phyloP scores from a whole-genome alignment of 1,140 invertebrate species.

The Lordiphosa stackelbergi region DNA sequence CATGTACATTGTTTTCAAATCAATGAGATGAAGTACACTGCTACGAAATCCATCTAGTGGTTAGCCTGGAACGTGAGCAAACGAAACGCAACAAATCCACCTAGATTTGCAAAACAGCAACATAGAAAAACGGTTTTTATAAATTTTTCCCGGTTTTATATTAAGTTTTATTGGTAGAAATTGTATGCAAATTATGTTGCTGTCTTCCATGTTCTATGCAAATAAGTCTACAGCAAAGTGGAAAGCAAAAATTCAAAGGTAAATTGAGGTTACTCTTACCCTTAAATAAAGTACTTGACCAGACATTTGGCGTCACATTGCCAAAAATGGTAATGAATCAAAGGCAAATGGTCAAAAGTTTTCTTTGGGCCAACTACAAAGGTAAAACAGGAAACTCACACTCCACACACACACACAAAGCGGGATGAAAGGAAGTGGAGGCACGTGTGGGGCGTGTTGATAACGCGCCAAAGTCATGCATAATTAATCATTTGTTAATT shows the following conservation, averaged over 20 bases:
- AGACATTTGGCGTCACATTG: constrained; percentile 29
- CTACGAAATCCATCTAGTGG: too few species aligned
- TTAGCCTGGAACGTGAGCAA: too few species aligned
- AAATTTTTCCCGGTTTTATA: too few species aligned
- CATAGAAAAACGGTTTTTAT: too few species aligned
- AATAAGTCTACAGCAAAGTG: constrained; percentile 63
- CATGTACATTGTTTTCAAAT: too few species aligned
- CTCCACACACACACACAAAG: constrained; percentile 2
- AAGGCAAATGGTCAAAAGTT: constrained; percentile 57
- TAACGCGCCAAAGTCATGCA: constrained; percentile 67
- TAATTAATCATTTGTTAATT: constrained; percentile 76
- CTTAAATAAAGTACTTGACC: constrained; percentile 12
- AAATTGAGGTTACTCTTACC: constrained; percentile 19
- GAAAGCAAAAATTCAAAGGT: constrained; percentile 48
- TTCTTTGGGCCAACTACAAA: constrained; percentile 50
- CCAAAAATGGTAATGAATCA: constrained; percentile 69
- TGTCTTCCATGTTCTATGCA: constrained; percentile 69
- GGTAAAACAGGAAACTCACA: constrained; percentile 39
- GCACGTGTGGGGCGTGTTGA: constrained; percentile 45
- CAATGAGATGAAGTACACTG: too few species aligned
- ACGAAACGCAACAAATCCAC: too few species aligned
- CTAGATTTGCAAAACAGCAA: too few species aligned
- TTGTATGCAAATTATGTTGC: constrained; percentile 59
- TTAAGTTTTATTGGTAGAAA: too few species aligned
- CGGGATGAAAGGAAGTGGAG: background rate